Percentiles rank a stretch among this genome's conserved stretches.
Conservation (phyloP, 92 coral and sea anemone genomes). For the Diadumene lineata region DNA sequence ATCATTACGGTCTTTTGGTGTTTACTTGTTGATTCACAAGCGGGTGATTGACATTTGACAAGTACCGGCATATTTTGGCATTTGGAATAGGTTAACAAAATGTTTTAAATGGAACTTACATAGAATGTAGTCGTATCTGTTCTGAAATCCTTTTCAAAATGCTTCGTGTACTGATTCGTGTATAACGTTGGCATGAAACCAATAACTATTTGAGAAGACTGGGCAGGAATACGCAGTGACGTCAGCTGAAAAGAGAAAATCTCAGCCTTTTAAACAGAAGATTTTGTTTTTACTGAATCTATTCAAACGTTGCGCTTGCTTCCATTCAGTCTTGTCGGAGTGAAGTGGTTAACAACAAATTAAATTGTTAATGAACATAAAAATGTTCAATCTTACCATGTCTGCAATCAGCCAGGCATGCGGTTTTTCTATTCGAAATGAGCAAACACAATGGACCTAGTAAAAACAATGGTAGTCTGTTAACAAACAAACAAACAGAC, state of each 20-base stretch:
- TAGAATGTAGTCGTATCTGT: constrained; percentile 21
- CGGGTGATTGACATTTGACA: no score
- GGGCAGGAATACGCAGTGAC: constrained; percentile 37
- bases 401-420: constrained; percentile 64
- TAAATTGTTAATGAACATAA: neutral
- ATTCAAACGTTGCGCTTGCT: no score
- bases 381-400: constrained; percentile 29
- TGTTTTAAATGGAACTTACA: constrained; percentile 12
- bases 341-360: no score
- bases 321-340: no score
- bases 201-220: constrained; percentile 59
- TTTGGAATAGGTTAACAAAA: no score
- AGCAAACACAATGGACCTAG: constrained; percentile 65
- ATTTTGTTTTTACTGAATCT: no score
- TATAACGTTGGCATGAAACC: constrained; percentile 43
- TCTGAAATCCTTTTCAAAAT: constrained; percentile 11
- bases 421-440: constrained; percentile 58
- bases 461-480: neutral
- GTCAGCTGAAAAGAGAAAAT: constrained; percentile 22
- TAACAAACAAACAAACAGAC: neutral
- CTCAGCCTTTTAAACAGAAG: neutral
- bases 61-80: no score
- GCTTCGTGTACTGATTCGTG: constrained; percentile 21
- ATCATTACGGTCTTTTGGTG: no score
- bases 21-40: no score